Base-by-base conservation (phyloP, 2,113 vertebrate genomes). In the Forbesichthys agassizii region DNA sequence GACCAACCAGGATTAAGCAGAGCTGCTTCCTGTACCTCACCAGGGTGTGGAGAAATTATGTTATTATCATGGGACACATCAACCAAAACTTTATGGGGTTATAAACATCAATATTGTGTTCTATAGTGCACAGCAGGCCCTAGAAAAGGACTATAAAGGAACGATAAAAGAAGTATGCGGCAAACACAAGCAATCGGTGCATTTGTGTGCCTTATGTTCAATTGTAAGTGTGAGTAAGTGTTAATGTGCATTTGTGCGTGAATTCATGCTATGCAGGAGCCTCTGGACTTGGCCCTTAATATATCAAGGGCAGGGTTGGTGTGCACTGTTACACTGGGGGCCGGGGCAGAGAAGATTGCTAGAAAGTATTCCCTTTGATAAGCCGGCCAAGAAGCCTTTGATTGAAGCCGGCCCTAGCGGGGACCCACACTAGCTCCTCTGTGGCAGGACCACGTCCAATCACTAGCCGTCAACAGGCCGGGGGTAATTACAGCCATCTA, bases 311-410 rank as follows among this genome's bases (percentile, higher is more conserved):
- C 13, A 58, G 84, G 81, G 57, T 68, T 69, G 66, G 70, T 49
- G 33, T 59, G 71, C 68, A 73, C 78, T 55, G 64, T 59, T 63
- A 72, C 70, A 69, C 77, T 86, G 75, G 80, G 72, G 53, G 80
- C 72, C 47, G 72, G 80, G 58, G 67, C 81, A 75, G 78, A 84
- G 87, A 87, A 87, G 88, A 92, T 89, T 90, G 88, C 80, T 75
- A 71, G 69, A 91, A 88, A 89, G 75, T 91, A 90, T 89, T 86
- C 84, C 74, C 92, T 93, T 90, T 91, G 90, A 89, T 91, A 90
- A 87, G 69, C 80, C 71, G 70, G 81, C 83, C 84, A 88, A 89
- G 80, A 86, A 86, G 79, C 86, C 84, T 83, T 75, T 85, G 87
- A 88, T 91, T 84, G 88, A 87, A 91, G 78, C 80, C 72, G 81